Evolutionary conservation across 2,113 vertebrate species (phyloP).

Genomic region (Rhabdornis inornatus): DNA sequence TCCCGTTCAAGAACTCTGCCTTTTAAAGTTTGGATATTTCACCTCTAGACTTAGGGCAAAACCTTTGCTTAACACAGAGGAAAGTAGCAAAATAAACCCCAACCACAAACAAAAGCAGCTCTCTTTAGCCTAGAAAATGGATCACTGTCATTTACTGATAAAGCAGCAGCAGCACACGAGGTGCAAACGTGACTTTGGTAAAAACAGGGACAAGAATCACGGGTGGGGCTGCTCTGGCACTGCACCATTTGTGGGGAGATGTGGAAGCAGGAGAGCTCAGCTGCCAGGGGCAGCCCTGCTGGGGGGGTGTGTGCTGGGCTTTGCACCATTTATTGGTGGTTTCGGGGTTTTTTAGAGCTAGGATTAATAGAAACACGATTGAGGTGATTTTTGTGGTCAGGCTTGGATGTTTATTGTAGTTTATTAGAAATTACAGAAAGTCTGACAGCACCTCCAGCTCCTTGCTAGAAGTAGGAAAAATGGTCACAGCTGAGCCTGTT

Average conservation of each 20-base stretch:
- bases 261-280: background rate
- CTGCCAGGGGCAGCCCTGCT: background rate
- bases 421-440: too few species aligned
- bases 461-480: too few species aligned
- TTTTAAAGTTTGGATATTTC: background rate
- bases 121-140: background rate
- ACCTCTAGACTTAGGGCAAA: background rate
- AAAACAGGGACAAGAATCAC: background rate
- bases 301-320: too few species aligned
- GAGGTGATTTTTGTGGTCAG: too few species aligned
- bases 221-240: background rate
- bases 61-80: background rate
- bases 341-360: too few species aligned
- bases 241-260: background rate
- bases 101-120: background rate
- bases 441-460: too few species aligned
- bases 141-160: accelerated
- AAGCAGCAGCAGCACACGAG: background rate
- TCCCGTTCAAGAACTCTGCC: background rate
- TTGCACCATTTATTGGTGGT: too few species aligned
- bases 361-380: too few species aligned
- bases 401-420: too few species aligned
- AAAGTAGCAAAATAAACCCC: accelerated
- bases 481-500: too few species aligned
- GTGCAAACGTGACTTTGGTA: background rate